Evolutionary conservation across 2,113 vertebrate genomes (phyloP).

Genomic region (Delphinapterus leucas): DNA sequence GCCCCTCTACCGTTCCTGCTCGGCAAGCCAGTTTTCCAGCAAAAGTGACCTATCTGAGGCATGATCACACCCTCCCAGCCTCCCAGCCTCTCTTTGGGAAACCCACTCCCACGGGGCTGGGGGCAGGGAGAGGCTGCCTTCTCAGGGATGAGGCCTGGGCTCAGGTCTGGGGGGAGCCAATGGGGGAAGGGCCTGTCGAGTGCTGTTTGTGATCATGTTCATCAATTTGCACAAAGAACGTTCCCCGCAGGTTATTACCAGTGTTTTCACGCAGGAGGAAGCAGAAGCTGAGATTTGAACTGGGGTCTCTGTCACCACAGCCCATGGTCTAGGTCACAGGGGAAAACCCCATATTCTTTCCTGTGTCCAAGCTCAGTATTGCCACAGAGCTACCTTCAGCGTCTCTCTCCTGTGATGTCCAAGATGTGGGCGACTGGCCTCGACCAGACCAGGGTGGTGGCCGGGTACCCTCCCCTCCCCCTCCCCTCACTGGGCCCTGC

Average conservation of each 20-base stretch:
- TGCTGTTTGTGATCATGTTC: background rate
- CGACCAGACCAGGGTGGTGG: background rate
- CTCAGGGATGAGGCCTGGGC: background rate
- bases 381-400: background rate
- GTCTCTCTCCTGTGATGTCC: background rate
- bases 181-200: background rate
- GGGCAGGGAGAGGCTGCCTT: no score
- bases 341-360: background rate
- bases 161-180: background rate
- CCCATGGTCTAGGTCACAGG: background rate
- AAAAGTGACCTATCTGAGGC: constrained; percentile 41
- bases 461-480: background rate
- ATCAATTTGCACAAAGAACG: rapidly evolving
- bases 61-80: background rate
- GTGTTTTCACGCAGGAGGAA: background rate
- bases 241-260: no score
- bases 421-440: background rate
- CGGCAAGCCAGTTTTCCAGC: background rate
- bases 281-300: background rate
- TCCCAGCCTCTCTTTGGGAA: background rate
- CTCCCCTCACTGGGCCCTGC: background rate
- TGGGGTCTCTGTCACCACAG: background rate
- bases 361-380: background rate
- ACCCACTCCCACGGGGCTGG: background rate
- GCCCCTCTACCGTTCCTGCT: background rate